These are phyloP conservation scores for Eupsilia transversa DNA, from an alignment of 2,888 invertebrate genomes.

Conservation along the genomic window DNA sequence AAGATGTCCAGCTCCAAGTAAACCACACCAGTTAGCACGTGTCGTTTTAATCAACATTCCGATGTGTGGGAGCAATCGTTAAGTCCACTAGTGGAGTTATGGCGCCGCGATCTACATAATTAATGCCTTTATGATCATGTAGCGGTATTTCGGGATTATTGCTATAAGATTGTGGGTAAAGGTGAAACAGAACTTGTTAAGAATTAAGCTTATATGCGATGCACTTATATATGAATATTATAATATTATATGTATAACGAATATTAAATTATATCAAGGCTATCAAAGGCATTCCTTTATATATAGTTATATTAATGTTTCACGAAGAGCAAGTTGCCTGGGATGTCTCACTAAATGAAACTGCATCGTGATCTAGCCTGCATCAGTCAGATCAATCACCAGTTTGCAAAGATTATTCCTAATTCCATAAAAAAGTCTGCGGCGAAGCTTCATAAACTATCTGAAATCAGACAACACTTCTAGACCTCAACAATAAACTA, in stretches of 20 bases:
- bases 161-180: constrained; percentile 25
- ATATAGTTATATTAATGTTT: neutral
- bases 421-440: neutral
- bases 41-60: constrained; percentile 65
- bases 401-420: neutral
- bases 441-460: neutral
- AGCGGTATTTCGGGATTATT: constrained; percentile 49
- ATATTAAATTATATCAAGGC: neutral
- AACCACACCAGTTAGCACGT: constrained; percentile 48
- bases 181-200: neutral
- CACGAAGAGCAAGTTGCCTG: neutral
- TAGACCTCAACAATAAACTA: neutral
- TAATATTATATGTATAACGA: too few relatives aligned
- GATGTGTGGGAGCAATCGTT: constrained; percentile 40
- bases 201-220: too few relatives aligned
- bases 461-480: neutral
- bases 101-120: constrained; percentile 59
- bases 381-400: neutral
- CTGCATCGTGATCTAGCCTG: neutral
- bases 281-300: neutral
- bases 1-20: constrained; percentile 9
- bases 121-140: constrained; percentile 57
- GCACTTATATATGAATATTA: too few relatives aligned
- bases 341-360: neutral
- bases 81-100: constrained; percentile 55